phyloP scores from a whole-genome alignment of 2,797 vertebrate species.

The Galaxias olidus region DNA sequence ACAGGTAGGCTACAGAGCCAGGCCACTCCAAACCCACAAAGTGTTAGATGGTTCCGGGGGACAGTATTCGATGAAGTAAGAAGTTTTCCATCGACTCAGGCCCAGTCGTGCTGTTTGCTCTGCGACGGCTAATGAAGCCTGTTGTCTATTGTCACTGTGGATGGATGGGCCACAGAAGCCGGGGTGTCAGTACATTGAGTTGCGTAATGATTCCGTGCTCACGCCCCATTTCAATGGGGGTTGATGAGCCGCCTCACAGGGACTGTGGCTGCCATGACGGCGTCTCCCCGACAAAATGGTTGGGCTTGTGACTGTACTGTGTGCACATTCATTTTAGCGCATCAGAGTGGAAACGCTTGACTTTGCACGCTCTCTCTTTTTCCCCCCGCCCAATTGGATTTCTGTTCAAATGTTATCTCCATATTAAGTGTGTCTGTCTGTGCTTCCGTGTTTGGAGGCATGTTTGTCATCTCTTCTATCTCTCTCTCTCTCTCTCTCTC shows the following conservation, averaged over 20 bases:
- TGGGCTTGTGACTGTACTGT: no score
- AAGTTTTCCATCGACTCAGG: not conserved
- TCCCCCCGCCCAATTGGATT: not conserved
- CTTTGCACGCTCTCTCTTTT: no score
- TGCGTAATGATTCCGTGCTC: slow-evolving; percentile 9
- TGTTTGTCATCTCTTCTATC: no score
- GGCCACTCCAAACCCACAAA: no score
- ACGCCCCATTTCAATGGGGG: not conserved
- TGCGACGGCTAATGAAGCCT: slow-evolving; percentile 4
- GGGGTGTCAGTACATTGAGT: not conserved
- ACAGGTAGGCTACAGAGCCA: no score
- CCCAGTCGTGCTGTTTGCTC: not conserved
- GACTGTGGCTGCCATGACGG: slow-evolving; percentile 11
- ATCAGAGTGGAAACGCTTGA: no score
- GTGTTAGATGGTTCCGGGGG: not conserved
- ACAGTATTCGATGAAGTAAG: not conserved
- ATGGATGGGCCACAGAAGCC: not conserved
- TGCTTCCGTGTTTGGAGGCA: no score
- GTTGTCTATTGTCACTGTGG: slow-evolving; percentile 1
- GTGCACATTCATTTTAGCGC: no score
- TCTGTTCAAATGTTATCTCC: not conserved
- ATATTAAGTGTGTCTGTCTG: no score
- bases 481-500: not conserved
- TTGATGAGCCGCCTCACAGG: slow-evolving; percentile 21
- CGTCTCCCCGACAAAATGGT: slow-evolving; percentile 18